Conservation (phyloP, 2,888 invertebrate species). For the Cremastinae sp. region DNA sequence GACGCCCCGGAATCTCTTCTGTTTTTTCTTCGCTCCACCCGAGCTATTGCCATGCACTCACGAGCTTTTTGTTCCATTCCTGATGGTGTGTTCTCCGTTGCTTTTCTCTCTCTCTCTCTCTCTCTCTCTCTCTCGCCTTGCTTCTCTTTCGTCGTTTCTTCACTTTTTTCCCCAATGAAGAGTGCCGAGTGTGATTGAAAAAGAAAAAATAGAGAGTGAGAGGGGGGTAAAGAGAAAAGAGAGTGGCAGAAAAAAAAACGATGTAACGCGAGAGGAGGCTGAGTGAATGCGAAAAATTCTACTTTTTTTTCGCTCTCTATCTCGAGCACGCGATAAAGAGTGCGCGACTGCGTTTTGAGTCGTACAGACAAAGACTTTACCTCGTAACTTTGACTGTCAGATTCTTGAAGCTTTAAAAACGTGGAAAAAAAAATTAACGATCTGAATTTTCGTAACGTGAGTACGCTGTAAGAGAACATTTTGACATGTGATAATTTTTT, state of each 20-base stretch:
- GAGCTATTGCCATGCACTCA: conserved; percentile 44
- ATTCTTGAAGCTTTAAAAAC: too few species aligned
- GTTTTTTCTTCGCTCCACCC: conserved; percentile 32
- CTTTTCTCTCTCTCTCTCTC: conserved; percentile 3
- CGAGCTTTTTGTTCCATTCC: conserved; percentile 48
- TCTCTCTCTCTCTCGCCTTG: background rate
- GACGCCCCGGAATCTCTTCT: conserved; percentile 46
- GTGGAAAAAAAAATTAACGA: too few species aligned
- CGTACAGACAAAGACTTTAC: background rate
- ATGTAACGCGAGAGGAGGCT: background rate
- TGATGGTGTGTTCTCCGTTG: conserved; percentile 9
- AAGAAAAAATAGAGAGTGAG: conserved; percentile 24
- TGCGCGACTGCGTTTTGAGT: conserved; percentile 5
- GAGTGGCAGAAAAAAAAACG: conserved; percentile 1
- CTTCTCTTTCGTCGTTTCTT: background rate
- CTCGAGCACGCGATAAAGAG: too few species aligned
- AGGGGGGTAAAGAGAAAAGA: conserved; percentile 23
- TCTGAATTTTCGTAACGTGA: too few species aligned
- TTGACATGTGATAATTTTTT: too few species aligned
- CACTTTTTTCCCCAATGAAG: conserved; percentile 15
- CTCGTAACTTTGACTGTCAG: too few species aligned
- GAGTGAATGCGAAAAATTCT: conserved; percentile 19
- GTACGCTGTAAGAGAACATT: too few species aligned
- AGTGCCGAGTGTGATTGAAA: conserved; percentile 25
- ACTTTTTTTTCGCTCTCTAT: conserved; percentile 17